A percentile compares a stretch with the other conserved stretches of the same genome.
These are phyloP conservation scores for Lipotes vexillifer DNA, from an alignment of 2,113 vertebrate species.

Conservation along the genomic window DNA sequence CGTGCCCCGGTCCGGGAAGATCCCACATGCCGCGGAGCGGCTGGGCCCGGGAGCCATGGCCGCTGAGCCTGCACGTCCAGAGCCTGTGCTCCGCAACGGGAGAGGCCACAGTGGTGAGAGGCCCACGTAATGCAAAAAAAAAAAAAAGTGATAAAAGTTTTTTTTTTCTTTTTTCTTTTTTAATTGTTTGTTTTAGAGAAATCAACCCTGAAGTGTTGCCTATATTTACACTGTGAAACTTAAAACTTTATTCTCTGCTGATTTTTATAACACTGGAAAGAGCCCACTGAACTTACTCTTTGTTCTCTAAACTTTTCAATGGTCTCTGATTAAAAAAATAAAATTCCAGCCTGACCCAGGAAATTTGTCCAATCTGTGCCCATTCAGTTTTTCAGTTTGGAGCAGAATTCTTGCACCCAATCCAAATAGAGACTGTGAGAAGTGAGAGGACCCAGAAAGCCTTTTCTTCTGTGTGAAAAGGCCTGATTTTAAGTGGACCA, in stretches of 20 bases:
- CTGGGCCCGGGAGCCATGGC: too few relatives aligned
- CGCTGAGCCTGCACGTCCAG: too few relatives aligned
- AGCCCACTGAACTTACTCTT: not conserved
- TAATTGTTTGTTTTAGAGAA: slow-evolving; percentile 1
- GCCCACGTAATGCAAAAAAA: too few relatives aligned
- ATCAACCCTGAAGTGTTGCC: not conserved
- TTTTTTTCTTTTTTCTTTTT: not conserved
- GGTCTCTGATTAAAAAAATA: slow-evolving; percentile 12
- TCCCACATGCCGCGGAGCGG: too few relatives aligned
- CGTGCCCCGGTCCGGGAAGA: too few relatives aligned
- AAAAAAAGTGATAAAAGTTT: not conserved
- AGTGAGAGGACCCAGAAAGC: not conserved
- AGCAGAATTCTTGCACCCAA: slow-evolving; percentile 6
- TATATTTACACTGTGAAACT: not conserved
- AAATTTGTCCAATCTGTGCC: not conserved
- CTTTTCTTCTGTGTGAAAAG: slow-evolving; percentile 47
- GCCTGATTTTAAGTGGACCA: not conserved
- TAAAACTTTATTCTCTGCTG: not conserved
- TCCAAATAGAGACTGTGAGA: not conserved
- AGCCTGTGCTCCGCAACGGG: too few relatives aligned
- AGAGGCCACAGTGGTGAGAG: too few relatives aligned
- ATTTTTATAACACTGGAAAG: not conserved
- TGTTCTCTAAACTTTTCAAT: not conserved
- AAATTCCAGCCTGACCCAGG: not conserved
- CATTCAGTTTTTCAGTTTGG: slow-evolving; percentile 12